A percentile compares a stretch with the other conserved stretches of the same genome.
Evolutionary conservation across 2,888 invertebrate species (phyloP).

Genomic region (Crocallis elinguaria): DNA sequence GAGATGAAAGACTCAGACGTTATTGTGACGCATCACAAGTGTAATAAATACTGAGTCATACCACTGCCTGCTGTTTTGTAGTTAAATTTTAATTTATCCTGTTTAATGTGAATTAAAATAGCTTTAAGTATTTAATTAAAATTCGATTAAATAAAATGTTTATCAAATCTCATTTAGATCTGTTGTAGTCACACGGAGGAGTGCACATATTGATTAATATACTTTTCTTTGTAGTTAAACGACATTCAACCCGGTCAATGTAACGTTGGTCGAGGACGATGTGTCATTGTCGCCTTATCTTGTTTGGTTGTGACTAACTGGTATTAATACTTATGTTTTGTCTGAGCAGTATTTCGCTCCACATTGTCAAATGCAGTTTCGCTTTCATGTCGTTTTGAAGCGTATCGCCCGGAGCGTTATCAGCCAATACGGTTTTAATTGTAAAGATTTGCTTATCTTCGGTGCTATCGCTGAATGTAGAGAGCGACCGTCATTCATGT

Average conservation of each 20-base stretch:
- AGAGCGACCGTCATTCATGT: slow-evolving; percentile 34
- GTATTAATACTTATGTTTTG: slow-evolving; percentile 67
- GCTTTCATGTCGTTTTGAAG: slow-evolving; percentile 63
- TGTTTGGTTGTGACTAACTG: slow-evolving; percentile 47
- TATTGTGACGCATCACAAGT: slow-evolving; percentile 24
- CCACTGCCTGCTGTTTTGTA: neutral
- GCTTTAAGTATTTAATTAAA: neutral
- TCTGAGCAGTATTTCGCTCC: slow-evolving; percentile 50
- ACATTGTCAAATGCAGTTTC: slow-evolving; percentile 62
- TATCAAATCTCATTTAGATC: neutral
- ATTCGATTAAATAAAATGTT: neutral
- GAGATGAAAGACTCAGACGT: slow-evolving; percentile 9
- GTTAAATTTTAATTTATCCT: neutral
- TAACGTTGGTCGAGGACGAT: slow-evolving; percentile 62
- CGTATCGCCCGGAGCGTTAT: slow-evolving; percentile 52
- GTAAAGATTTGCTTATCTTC: slow-evolving; percentile 35
- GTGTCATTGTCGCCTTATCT: slow-evolving; percentile 79
- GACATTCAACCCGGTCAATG: slow-evolving; percentile 56
- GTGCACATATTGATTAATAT: slow-evolving; percentile 19
- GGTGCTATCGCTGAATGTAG: slow-evolving; percentile 21
- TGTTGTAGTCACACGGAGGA: neutral
- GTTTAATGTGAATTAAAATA: too few species aligned
- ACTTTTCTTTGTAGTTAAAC: slow-evolving; percentile 30
- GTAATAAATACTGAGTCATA: slow-evolving; percentile 9
- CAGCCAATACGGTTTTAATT: slow-evolving; percentile 39